phyloP scores from a whole-genome alignment of 2,888 invertebrate genomes.

The Platycnemis pennipes region DNA sequence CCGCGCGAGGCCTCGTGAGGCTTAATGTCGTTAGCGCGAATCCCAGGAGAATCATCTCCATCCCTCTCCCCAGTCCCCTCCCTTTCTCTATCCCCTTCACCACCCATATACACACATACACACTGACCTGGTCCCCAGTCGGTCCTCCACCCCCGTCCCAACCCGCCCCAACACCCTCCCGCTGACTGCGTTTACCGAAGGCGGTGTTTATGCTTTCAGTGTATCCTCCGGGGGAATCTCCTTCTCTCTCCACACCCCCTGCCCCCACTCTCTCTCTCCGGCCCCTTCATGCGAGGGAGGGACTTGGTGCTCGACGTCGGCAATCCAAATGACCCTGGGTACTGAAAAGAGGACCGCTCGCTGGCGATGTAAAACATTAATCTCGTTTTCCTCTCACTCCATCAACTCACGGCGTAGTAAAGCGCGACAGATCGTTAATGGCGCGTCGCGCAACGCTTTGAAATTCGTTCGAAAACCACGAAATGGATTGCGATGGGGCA shows the following conservation, averaged over 20 bases:
- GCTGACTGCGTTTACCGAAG: background rate
- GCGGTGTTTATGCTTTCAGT: background rate
- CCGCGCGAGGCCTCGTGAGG: background rate
- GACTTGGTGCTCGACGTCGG: background rate
- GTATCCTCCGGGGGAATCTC: background rate
- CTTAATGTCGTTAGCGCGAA: background rate
- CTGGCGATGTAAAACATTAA: background rate
- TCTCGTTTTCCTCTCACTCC: background rate
- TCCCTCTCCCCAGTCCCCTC: background rate
- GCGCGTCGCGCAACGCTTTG: no score
- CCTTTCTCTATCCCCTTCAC: background rate
- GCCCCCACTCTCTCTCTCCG: no score
- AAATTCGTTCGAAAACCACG: no score
- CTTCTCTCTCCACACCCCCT: no score
- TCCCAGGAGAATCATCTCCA: constrained; percentile 10
- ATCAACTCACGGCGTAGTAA: no score
- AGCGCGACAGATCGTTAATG: no score
- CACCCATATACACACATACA: background rate
- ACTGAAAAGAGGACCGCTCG: background rate
- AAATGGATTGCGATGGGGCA: no score
- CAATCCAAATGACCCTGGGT: background rate
- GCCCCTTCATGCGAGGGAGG: background rate
- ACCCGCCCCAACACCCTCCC: background rate
- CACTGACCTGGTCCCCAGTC: background rate
- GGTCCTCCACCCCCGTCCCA: background rate